Evolutionary conservation across 2,888 invertebrate genomes (phyloP).

Genomic region (Gibbula magus): DNA sequence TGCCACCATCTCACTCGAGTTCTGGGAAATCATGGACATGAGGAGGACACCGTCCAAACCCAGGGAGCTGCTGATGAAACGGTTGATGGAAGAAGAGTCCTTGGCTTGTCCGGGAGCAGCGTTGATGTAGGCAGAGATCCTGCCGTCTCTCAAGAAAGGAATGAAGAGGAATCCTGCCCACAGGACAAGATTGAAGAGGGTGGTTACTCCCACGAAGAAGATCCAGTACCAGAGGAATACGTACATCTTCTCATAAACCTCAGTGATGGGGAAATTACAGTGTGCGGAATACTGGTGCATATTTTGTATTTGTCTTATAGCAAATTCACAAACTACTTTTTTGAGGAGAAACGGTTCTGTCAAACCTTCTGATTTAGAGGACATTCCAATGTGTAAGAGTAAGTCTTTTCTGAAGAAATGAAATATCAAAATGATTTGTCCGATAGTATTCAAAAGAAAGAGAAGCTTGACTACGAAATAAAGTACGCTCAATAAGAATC

Average conservation of each 20-base stretch:
- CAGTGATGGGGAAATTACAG: neutral
- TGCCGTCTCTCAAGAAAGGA: too few species aligned
- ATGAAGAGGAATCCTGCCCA: too few species aligned
- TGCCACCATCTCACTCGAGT: slow-evolving; percentile 12
- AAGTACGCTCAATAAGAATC: neutral
- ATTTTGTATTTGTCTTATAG: neutral
- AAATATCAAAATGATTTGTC: neutral
- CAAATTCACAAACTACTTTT: neutral
- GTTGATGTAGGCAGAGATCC: neutral
- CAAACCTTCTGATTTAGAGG: neutral
- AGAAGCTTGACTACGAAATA: neutral
- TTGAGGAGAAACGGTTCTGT: neutral
- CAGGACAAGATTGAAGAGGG: too few species aligned
- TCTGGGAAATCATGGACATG: neutral
- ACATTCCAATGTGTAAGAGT: neutral
- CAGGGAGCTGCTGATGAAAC: too few species aligned
- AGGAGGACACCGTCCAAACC: neutral
- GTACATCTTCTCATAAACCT: neutral
- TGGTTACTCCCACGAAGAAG: too few species aligned
- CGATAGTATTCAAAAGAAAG: neutral
- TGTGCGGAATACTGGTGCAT: neutral
- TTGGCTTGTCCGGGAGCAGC: neutral
- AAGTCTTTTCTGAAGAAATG: neutral
- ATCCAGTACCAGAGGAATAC: too few species aligned
- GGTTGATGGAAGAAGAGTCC: neutral